Evolutionary conservation across 2,888 invertebrate species (phyloP).

Genomic region (Bembecia ichneumoniformis): DNA sequence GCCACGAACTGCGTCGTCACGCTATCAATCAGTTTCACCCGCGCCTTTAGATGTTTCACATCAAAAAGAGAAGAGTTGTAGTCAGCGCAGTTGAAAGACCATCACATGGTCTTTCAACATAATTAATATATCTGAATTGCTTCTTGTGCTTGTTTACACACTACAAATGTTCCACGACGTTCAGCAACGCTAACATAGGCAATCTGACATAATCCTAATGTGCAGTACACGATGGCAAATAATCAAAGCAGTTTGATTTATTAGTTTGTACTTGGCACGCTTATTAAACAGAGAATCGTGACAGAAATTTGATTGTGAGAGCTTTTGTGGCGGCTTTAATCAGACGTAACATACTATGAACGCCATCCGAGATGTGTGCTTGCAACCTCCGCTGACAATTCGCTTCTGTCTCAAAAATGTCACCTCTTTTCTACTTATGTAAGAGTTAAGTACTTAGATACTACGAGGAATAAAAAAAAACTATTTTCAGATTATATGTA

Average conservation of each 20-base stretch:
- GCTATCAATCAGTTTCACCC: too few relatives aligned
- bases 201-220: slow-evolving; percentile 27
- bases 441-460: not conserved
- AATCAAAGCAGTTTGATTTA: slow-evolving; percentile 64
- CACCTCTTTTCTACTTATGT: not conserved
- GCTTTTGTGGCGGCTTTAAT: not conserved
- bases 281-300: slow-evolving; percentile 49
- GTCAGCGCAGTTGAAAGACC: too few relatives aligned
- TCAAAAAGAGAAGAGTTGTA: too few relatives aligned
- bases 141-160: not conserved
- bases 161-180: not conserved
- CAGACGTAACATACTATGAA: not conserved
- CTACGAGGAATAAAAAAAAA: too few relatives aligned
- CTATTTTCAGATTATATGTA: too few relatives aligned
- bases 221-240: slow-evolving; percentile 39
- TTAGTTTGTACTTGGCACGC: slow-evolving; percentile 46
- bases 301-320: slow-evolving; percentile 38
- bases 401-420: not conserved
- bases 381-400: not conserved
- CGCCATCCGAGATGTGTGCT: not conserved
- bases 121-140: too few relatives aligned
- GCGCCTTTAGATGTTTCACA: too few relatives aligned
- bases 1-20: too few relatives aligned
- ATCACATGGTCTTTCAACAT: too few relatives aligned
- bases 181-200: slow-evolving; percentile 19